Base-by-base conservation (phyloP, 2,113 vertebrate species). In the Setophaga coronata region DNA sequence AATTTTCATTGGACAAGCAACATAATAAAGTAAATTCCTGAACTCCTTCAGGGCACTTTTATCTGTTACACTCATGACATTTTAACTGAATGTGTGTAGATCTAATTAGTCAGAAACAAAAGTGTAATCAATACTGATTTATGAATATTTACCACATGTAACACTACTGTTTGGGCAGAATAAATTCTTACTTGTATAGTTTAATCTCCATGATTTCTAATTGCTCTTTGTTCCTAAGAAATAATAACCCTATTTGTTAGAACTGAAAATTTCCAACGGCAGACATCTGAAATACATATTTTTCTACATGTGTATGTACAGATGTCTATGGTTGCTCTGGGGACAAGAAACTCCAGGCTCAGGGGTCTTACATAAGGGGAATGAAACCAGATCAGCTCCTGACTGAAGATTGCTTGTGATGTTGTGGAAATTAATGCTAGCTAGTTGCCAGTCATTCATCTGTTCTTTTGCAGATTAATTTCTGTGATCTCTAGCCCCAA, bases 391-490 rank as follows among this genome's bases (percentile, higher is more conserved):
- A 92, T 73, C 82, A 69, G 45, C 38, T 94, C 34, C 54, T 80
- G 47, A 86, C 64, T 89, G 64, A 87, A 92, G 76, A 89, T 33
- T 86, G 16, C 50, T 91, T 93, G 23, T 90, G 86, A 92, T 81
- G 48, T 72, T 88, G 78, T 36, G 33, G 92, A 90, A 95, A 92
- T 92, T 86, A 93, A 86, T 62, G 76, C 47, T 73, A 90, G 54
- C 47, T 81, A 58, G 67, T 92, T 93, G 82, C 94, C 89, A 93
- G 58, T 73, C 66, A 92, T 90, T 96, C 82, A 66, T 83, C 89
- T 92, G 67, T 71, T 95, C 80, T 85, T 83, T 56, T 62, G 70
- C 51, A 89, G 86, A 93, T 96, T 93, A 95, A 66, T 90, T 95
- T 74, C 45, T 96, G 43, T 92, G 94, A 97, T 95, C 67, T 92